These are phyloP conservation scores for Toxonevra muliebris DNA, from an alignment of 2,888 invertebrate genomes.

Conservation along the genomic window DNA sequence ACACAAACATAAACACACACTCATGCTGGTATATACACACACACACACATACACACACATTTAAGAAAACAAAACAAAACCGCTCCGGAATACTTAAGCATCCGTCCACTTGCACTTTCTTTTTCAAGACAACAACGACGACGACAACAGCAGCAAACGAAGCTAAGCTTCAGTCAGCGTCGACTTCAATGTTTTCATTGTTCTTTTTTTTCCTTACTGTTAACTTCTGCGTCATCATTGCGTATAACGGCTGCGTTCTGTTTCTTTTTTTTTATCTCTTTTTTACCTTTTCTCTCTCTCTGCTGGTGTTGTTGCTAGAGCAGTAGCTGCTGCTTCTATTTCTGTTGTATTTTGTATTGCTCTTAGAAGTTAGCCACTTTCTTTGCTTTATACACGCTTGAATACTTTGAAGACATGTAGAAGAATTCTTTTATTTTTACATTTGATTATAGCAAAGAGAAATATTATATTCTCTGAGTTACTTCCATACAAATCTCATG, in stretches of 20 bases:
- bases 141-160: not conserved
- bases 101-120: constrained; percentile 64
- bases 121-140: constrained; percentile 45
- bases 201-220: not conserved
- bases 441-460: not conserved
- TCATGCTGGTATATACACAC: constrained; percentile 17
- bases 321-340: constrained; percentile 33
- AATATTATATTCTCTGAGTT: no score
- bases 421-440: no score
- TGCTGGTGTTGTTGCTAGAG: constrained; percentile 22
- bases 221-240: not conserved
- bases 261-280: constrained; percentile 1
- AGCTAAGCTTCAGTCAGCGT: not conserved
- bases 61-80: constrained; percentile 12
- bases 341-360: constrained; percentile 18
- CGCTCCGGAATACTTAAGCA: constrained; percentile 60
- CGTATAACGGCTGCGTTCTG: not conserved
- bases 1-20: constrained; percentile 11
- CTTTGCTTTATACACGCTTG: constrained; percentile 6
- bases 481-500: no score
- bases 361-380: constrained; percentile 3
- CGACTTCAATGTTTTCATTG: not conserved
- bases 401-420: not conserved
- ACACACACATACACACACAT: constrained; percentile 5
- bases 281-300: constrained; percentile 21